Evolutionary conservation across 2,797 vertebrate species (phyloP).

Genomic region (Darevskia nairensis): DNA sequence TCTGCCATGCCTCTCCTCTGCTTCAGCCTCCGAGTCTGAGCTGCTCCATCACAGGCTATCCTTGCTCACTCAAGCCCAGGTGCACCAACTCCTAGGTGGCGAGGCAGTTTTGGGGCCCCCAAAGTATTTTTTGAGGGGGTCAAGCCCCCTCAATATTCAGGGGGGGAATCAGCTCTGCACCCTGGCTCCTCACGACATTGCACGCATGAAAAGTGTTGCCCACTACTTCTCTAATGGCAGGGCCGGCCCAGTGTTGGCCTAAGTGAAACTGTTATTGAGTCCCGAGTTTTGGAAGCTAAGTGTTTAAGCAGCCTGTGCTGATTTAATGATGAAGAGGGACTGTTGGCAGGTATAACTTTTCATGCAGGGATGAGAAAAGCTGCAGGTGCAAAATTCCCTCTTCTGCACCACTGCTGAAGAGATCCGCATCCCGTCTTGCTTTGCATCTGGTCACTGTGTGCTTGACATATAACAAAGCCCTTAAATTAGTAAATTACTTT

Average conservation of each 20-base stretch:
- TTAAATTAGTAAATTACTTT: slow-evolving; percentile 36
- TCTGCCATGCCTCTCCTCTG: no score
- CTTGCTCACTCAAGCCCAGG: no score
- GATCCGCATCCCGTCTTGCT: background rate
- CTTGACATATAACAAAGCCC: slow-evolving; percentile 19
- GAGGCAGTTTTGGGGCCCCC: no score
- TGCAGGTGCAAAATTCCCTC: background rate
- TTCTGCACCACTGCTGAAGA: background rate
- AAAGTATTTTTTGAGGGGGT: no score
- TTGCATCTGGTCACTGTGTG: background rate
- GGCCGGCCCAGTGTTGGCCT: background rate
- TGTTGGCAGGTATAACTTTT: background rate
- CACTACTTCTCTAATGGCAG: no score
- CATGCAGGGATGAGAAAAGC: background rate
- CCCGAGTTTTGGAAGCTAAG: background rate
- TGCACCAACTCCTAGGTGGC: no score
- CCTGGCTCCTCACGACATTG: no score
- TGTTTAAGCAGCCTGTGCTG: background rate
- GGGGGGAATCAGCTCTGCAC: no score
- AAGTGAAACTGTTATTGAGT: background rate
- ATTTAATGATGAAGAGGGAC: background rate
- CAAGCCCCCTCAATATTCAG: no score
- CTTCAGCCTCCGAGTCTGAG: no score
- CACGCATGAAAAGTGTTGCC: no score
- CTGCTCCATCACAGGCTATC: no score